Base-by-base conservation (phyloP, 2,113 vertebrate species). In the Todiramphus chloris region DNA sequence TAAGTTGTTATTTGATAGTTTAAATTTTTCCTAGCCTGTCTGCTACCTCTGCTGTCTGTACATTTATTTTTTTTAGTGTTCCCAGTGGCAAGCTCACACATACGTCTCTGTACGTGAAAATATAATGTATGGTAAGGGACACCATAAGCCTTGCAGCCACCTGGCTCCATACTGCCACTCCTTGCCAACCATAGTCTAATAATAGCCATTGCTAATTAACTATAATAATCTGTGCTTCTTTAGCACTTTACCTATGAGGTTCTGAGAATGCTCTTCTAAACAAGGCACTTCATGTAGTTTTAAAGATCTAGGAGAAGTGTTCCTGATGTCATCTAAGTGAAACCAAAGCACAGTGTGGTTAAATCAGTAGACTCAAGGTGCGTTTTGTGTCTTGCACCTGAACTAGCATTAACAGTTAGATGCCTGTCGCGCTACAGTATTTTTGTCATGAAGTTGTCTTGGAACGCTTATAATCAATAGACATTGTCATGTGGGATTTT, bases 221-320 rank as follows among this genome's bases (percentile, higher is more conserved):
- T 48, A 2, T 31, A 56, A 7, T 23, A 55, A 31, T 16, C 39
- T 41, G 5, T 46, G 24, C 46, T 91, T 9, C 51, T 89, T 69
- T 51, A 77, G 53, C 14, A 44, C n/a, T 33, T 90, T 33, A 55
- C 13, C 30, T 41, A 1, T 68, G 19, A 63, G 30, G 10, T 8
- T 79, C 44, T 88, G 50, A 59, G 51, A 56, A 43, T 46, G 28
- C 15, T 10, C 28, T 70, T 4, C 15, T 50, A 56, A 33, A 53
- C 43, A 48, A 58, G 35, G 8, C 13, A 16, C 13, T 77, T 63
- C 0, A 6, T n/a, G 10, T 0, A 0, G 5, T 55, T 92, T 93
- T 86, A 43, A 81, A 31, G 51, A 90, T 17, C 11, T 91, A 24
- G 28, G 20, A 79, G 60, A 31, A 68, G 14, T 7, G 2, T 81